These are phyloP conservation scores for Asobara japonica DNA, from an alignment of 1,140 invertebrate genomes.

Conservation along the genomic window DNA sequence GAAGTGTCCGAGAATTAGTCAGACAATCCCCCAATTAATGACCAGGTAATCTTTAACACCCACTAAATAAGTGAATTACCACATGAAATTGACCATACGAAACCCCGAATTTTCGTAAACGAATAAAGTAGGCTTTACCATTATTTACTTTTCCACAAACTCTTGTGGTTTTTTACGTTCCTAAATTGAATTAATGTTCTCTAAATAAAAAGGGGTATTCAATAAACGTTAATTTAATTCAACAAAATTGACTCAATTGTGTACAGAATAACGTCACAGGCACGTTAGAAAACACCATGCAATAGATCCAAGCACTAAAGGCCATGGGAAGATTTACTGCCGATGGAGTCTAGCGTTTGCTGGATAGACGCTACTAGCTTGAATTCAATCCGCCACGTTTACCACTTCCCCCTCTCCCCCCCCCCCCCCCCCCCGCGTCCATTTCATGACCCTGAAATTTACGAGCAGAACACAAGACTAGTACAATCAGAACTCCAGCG, in stretches of 20 bases:
- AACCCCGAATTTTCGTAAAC: no score
- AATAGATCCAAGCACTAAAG: not conserved
- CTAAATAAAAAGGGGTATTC: no score
- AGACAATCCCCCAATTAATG: not conserved
- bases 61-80: not conserved
- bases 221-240: no score
- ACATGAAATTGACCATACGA: not conserved
- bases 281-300: not conserved
- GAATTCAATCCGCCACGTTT: constrained; percentile 7
- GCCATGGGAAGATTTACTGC: not conserved
- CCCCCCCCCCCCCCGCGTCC: not conserved
- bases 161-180: no score
- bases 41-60: not conserved
- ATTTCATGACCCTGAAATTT: constrained; percentile 18
- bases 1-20: constrained; percentile 11
- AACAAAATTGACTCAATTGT: not conserved
- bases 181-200: no score
- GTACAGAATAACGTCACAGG: not conserved
- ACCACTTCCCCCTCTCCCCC: not conserved
- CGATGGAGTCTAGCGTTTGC: not conserved
- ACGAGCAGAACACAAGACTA: not conserved
- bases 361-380: not conserved
- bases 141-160: no score
- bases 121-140: no score
- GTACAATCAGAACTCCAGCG: not conserved